Percentiles rank a stretch among this genome's conserved stretches.
Conservation (phyloP, 1,140 invertebrate genomes). For the Drosophila trapezifrons region DNA sequence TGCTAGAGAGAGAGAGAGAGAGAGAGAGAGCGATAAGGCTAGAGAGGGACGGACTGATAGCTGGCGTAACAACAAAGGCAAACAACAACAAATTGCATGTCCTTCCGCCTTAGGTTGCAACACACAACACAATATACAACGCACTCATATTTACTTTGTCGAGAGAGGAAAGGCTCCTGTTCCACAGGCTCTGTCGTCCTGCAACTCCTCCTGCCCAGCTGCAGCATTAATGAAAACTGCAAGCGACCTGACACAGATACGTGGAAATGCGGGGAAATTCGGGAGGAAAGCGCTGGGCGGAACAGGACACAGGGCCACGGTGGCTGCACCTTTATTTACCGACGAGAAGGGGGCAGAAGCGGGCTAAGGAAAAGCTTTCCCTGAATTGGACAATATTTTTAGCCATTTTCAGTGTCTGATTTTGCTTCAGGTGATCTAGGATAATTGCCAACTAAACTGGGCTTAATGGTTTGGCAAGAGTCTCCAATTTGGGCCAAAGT, state of each 20-base stretch:
- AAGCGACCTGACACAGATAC: slow-evolving; percentile 66
- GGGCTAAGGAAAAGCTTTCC: slow-evolving; percentile 16
- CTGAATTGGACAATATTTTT: slow-evolving; percentile 49
- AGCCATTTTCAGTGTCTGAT: slow-evolving; percentile 40
- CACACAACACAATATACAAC: slow-evolving; percentile 64
- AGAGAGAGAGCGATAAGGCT: not conserved
- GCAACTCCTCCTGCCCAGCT: slow-evolving; percentile 28
- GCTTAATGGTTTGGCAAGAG: slow-evolving; percentile 39
- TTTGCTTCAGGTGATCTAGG: slow-evolving; percentile 38
- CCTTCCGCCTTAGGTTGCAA: slow-evolving; percentile 77
- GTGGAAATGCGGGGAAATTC: slow-evolving; percentile 16
- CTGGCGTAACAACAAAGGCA: slow-evolving; percentile 60
- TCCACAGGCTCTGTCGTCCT: slow-evolving; percentile 12
- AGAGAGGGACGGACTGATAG: not conserved
- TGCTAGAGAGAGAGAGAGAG: slow-evolving; percentile 25
- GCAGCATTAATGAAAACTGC: slow-evolving; percentile 75
- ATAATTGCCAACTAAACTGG: slow-evolving; percentile 50
- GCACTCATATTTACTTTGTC: slow-evolving; percentile 78
- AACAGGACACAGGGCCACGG: slow-evolving; percentile 13
- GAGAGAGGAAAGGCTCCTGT: slow-evolving; percentile 27
- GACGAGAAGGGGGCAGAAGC: not conserved
- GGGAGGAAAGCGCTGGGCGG: slow-evolving; percentile 10
- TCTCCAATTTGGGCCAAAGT: slow-evolving; percentile 5
- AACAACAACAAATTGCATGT: slow-evolving; percentile 82
- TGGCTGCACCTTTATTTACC: slow-evolving; percentile 49